These are phyloP conservation scores for Drosophila demipolita DNA, from an alignment of 2,888 invertebrate genomes.

Conservation along the genomic window DNA sequence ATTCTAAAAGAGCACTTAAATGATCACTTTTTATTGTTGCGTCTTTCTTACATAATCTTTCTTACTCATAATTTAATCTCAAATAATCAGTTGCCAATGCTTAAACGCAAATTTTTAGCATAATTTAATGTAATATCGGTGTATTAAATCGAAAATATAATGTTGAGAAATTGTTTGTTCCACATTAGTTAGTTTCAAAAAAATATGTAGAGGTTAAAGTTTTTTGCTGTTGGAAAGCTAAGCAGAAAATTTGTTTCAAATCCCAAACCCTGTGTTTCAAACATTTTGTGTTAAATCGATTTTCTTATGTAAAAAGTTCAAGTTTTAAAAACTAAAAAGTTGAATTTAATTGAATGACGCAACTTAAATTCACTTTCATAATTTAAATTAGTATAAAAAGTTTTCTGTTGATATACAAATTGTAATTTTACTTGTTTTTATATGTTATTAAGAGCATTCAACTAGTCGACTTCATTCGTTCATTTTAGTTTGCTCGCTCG, in stretches of 20 bases:
- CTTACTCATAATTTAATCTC: neutral
- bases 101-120: neutral
- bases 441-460: slow-evolving; percentile 12
- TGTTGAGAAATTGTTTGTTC: neutral
- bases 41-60: too few relatives aligned
- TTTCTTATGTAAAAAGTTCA: neutral
- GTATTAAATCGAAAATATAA: neutral
- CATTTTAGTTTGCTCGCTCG: neutral
- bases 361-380: neutral
- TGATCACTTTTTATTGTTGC: neutral
- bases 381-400: neutral
- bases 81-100: neutral
- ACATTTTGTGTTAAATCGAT: neutral
- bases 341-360: neutral
- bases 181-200: neutral
- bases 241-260: neutral
- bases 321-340: neutral
- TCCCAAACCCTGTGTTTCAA: neutral
- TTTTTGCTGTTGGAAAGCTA: neutral
- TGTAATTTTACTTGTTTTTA: neutral
- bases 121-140: too few relatives aligned
- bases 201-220: neutral
- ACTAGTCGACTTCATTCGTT: neutral
- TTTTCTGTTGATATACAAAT: neutral
- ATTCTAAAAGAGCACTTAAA: neutral